Conservation (phyloP, 2,113 vertebrate species). For the Phyllostomus hastatus region DNA sequence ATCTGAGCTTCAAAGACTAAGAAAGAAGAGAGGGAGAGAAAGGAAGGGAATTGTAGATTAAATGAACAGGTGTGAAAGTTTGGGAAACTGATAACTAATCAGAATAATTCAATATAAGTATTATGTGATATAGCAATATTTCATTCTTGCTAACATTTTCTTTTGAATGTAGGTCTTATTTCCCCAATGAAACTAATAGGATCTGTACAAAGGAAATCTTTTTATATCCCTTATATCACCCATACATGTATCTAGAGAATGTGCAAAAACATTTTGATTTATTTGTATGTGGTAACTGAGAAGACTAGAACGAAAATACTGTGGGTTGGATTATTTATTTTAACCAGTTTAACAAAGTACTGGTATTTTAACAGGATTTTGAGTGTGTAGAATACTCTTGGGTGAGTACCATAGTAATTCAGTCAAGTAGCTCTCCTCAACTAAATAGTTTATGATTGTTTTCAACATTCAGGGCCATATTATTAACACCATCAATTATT, state of each 20-base stretch:
- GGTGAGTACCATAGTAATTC: neutral
- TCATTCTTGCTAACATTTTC: neutral
- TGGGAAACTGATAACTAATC: neutral
- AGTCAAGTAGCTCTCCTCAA: neutral
- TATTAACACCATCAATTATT: neutral
- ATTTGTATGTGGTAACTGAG: neutral
- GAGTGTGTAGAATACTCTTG: neutral
- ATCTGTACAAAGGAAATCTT: neutral
- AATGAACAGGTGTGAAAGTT: neutral
- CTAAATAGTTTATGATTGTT: neutral
- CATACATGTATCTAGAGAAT: neutral
- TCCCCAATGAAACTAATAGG: neutral
- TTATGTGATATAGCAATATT: neutral
- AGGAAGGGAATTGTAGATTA: neutral
- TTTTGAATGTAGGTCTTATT: neutral
- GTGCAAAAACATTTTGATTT: neutral
- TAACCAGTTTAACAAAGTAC: neutral
- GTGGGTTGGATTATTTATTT: neutral
- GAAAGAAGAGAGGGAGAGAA: neutral
- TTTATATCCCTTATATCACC: neutral
- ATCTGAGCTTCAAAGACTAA: neutral
- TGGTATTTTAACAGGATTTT: neutral
- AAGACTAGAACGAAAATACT: neutral
- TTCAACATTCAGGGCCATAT: neutral
- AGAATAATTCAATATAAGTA: neutral